These are phyloP conservation scores for Scrobipalpa atriplicella DNA, from an alignment of 2,888 invertebrate species.

Conservation along the genomic window DNA sequence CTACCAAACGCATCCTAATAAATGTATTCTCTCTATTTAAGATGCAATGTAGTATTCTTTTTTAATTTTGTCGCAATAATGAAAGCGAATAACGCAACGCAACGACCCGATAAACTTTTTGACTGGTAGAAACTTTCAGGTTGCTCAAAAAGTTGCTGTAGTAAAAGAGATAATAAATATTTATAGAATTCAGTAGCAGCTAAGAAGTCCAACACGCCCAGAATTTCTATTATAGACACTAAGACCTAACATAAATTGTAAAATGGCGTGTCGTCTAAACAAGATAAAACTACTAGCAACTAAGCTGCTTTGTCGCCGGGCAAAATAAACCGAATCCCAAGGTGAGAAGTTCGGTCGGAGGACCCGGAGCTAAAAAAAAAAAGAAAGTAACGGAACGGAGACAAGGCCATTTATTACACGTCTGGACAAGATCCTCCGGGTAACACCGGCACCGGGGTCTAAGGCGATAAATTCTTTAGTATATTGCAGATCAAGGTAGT, in stretches of 20 bases:
- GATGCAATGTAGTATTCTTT: too few species aligned
- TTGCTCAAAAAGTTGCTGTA: too few species aligned
- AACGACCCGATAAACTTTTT: too few species aligned
- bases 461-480: conserved; percentile 3
- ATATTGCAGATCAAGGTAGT: background rate
- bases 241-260: background rate
- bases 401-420: conserved; percentile 21
- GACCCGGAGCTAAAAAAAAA: background rate
- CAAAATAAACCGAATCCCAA: conserved; percentile 16
- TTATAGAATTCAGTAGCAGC: too few species aligned
- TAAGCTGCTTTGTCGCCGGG: background rate
- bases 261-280: conserved; percentile 1
- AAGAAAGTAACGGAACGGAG: background rate
- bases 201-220: too few species aligned
- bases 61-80: too few species aligned
- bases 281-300: background rate
- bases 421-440: conserved; percentile 15
- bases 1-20: too few species aligned
- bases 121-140: too few species aligned
- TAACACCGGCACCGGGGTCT: background rate
- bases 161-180: too few species aligned
- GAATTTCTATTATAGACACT: too few species aligned
- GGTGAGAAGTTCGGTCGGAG: conserved; percentile 11
- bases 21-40: too few species aligned
- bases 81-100: too few species aligned